Evolutionary conservation across 2,888 invertebrate genomes (phyloP).

Genomic region (Protodeltote pygarga): DNA sequence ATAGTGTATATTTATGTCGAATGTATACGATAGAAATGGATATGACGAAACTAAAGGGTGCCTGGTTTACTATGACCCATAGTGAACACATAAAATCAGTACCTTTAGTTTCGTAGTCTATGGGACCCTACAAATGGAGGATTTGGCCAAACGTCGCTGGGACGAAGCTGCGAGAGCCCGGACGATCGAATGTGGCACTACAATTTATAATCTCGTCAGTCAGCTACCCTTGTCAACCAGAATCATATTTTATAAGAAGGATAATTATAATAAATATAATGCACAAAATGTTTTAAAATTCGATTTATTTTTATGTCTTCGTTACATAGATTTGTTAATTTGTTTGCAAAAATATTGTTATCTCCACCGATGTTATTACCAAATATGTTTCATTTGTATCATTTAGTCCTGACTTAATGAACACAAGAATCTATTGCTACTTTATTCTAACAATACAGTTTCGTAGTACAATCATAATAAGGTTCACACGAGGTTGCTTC

Average conservation of each 20-base stretch:
- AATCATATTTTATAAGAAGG: not conserved
- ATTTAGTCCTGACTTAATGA: constrained; percentile 33
- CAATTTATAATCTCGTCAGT: no score
- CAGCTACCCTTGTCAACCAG: not conserved
- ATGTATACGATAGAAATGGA: no score
- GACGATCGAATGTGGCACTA: no score
- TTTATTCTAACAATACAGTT: constrained; percentile 36
- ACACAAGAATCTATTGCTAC: constrained; percentile 51
- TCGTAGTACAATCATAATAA: constrained; percentile 39
- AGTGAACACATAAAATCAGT: no score
- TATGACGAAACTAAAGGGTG: no score
- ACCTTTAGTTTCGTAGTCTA: no score
- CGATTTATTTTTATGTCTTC: constrained; percentile 73
- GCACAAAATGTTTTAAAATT: constrained; percentile 54
- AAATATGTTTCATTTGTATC: constrained; percentile 34
- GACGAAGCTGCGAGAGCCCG: no score
- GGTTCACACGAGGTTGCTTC: constrained; percentile 41
- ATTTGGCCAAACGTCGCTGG: no score
- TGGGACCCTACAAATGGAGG: no score
- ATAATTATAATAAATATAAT: constrained; percentile 2
- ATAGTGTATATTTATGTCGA: no score
- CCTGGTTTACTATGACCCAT: no score
- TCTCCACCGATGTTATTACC: constrained; percentile 52
- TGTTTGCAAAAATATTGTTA: constrained; percentile 79
- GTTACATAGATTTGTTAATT: constrained; percentile 74